Evolutionary conservation across 2,888 invertebrate genomes (phyloP).

Genomic region (Himalopsyche tibetana): DNA sequence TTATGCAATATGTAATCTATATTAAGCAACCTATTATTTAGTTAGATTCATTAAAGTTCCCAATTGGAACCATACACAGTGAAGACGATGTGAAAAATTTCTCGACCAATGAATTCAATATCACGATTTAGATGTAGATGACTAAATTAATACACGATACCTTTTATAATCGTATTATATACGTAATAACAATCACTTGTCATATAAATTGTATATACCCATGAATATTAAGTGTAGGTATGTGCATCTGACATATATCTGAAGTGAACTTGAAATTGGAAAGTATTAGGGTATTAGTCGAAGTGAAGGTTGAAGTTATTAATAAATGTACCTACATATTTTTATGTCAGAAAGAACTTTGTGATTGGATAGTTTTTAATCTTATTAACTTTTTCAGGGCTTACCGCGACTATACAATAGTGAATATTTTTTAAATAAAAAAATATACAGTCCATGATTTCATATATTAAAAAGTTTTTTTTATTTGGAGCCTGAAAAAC

Average conservation of each 20-base stretch:
- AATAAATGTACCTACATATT: not conserved
- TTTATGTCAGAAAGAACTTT: not conserved
- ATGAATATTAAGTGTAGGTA: not conserved
- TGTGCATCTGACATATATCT: not conserved
- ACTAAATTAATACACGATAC: not conserved
- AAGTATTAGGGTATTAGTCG: not conserved
- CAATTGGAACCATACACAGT: not conserved
- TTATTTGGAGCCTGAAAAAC: too few relatives aligned
- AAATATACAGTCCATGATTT: too few relatives aligned
- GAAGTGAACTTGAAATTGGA: conserved; percentile 37
- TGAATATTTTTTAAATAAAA: too few relatives aligned
- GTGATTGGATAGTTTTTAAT: not conserved
- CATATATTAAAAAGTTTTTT: too few relatives aligned
- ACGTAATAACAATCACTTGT: too few relatives aligned
- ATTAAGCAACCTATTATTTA: not conserved
- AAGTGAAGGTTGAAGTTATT: not conserved
- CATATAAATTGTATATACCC: too few relatives aligned
- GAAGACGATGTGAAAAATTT: conserved; percentile 19
- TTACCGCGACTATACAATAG: too few relatives aligned
- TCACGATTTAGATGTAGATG: not conserved
- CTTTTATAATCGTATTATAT: too few relatives aligned
- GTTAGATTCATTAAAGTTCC: not conserved
- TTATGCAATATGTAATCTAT: not conserved
- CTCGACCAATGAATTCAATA: not conserved
- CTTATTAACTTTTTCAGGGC: too few relatives aligned